A percentile compares a stretch with the other conserved stretches of the same genome.
These are phyloP conservation scores for Chloropsis hardwickii DNA, from an alignment of 2,113 vertebrate genomes.

Conservation along the genomic window DNA sequence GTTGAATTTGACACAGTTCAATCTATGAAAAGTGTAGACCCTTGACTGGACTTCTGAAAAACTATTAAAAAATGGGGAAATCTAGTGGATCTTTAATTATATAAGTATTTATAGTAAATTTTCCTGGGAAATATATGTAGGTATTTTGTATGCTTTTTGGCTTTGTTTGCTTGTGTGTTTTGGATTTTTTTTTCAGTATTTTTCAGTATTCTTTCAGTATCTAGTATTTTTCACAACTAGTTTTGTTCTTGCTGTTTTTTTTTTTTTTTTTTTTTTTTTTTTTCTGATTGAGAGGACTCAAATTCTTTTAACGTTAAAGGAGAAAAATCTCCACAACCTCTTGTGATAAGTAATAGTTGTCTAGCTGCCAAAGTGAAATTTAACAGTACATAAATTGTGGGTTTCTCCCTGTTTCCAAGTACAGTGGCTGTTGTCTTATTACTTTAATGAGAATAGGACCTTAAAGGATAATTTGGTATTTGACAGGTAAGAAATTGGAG, in stretches of 20 bases:
- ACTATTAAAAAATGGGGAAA: neutral
- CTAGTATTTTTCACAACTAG: neutral
- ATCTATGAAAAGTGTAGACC: neutral
- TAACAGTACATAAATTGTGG: neutral
- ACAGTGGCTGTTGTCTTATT: neutral
- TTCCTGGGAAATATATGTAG: neutral
- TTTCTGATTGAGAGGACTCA: fast-evolving
- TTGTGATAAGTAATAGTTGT: neutral
- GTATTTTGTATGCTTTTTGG: neutral
- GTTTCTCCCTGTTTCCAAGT: neutral
- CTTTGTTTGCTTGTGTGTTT: neutral
- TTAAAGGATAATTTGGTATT: neutral
- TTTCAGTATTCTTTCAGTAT: too few relatives aligned
- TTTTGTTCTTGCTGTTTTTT: neutral
- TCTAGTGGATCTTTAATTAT: neutral
- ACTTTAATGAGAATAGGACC: neutral
- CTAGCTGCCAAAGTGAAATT: neutral
- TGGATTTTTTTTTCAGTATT: neutral
- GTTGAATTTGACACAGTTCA: neutral
- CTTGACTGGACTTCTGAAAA: neutral
- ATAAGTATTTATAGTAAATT: neutral
- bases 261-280: neutral
- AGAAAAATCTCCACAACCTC: neutral
- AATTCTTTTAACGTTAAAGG: neutral
- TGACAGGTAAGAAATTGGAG: neutral